Evolutionary conservation across 92 coral and sea anemone genomes (phyloP), one percentile per base, ranked within the genome.

Genomic region (Meandrina meandrites): DNA sequence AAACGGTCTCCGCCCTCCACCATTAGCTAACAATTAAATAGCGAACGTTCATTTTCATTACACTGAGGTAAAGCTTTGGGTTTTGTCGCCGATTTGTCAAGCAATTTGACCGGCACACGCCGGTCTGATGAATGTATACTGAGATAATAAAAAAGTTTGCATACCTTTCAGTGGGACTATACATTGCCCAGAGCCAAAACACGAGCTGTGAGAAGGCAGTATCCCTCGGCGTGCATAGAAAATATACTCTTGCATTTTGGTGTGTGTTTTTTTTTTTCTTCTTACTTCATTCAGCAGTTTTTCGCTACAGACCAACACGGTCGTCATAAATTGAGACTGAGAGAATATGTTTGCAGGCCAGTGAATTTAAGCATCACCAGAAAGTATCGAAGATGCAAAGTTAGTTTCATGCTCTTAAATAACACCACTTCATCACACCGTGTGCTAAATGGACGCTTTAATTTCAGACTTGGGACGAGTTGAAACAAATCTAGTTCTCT

Each of bases 1-100:
- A 45, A 14, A 57, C 36, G 80, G 9, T 45, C 80, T 76, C 80
- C 80, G 80, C 80, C 62, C 80, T 76, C 58, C 18, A 76, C 35
- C 80, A 48, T 45, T 24, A 71, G 76, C 45, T 34, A 17, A 71
- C 76, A 71, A 36, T 71, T 71, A 71, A 31, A 31, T 71, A 71
- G 22, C 21, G 47, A 71, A 47, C 45, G 47, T 71, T 71, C 76
- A 21, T 71, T 71, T 13, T 24, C 40, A 14, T 71, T 12, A 40
- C 79, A 30, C 18, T 48, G 62, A 27, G 37, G 3, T 50, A 76
- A 76, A 47, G 11, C 11, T 47, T 48, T 76, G 80, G 60, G 57
- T 45, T 48, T 27, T 42, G 58, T 62, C 62, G 36, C 60, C 58
- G 21, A 76, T 48, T 76, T 47, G 31, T 27, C 22, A 48, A 76